A percentile compares a stretch with the other conserved stretches of the same genome.
Evolutionary conservation across 2,888 invertebrate species (phyloP).

Genomic region (Thyatira batis): DNA sequence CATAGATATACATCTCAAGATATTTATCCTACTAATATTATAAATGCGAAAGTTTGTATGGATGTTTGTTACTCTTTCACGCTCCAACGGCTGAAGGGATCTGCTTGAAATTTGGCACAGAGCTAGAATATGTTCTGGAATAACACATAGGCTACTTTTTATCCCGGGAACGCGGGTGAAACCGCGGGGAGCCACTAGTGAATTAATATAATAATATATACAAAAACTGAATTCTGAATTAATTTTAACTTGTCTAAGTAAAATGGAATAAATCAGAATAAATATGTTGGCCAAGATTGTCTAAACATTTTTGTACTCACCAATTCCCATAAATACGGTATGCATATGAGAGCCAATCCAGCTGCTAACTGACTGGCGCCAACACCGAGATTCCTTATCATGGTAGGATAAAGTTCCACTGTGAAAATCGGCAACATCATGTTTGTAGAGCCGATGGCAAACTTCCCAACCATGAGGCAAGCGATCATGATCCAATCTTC

Average conservation of each 20-base stretch:
- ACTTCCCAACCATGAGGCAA: conserved; percentile 91
- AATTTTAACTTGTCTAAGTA: background rate
- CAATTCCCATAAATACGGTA: conserved; percentile 90
- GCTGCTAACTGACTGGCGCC: conserved; percentile 90
- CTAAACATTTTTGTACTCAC: conserved; percentile 70
- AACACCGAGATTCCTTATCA: conserved; percentile 86
- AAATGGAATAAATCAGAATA: background rate
- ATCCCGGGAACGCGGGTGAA: too few species aligned
- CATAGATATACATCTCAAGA: background rate
- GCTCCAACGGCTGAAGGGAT: too few species aligned
- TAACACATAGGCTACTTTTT: too few species aligned
- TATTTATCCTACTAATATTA: too few species aligned
- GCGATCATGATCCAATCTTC: conserved; percentile 87
- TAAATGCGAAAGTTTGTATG: too few species aligned
- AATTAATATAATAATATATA: too few species aligned
- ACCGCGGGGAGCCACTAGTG: too few species aligned
- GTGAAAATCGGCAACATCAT: conserved; percentile 90
- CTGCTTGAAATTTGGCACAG: too few species aligned
- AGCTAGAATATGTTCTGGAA: too few species aligned
- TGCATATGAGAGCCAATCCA: conserved; percentile 88
- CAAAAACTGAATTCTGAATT: background rate
- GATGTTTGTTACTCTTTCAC: too few species aligned
- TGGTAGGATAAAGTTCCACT: conserved; percentile 87
- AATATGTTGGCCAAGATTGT: background rate
- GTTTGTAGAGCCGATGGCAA: conserved; percentile 89